Conservation (phyloP, 2,113 vertebrate genomes). For the Phalacrocorax aristotelis region DNA sequence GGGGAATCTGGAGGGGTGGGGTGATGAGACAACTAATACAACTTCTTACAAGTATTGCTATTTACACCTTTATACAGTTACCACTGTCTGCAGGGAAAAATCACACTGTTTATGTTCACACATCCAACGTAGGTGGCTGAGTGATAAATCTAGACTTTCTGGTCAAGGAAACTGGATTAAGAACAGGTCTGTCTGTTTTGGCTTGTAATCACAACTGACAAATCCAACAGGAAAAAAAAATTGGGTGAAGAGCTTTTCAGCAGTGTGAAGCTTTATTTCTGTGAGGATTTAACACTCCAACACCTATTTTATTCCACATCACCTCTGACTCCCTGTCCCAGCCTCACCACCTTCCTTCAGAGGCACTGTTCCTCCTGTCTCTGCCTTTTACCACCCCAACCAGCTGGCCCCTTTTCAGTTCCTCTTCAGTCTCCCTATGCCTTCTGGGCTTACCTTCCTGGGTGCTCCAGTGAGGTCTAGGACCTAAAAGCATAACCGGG, state of each 20-base stretch:
- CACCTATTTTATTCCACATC: neutral
- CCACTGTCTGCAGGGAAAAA: neutral
- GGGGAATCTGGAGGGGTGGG: neutral
- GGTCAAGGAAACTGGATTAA: neutral
- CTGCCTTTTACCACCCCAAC: neutral
- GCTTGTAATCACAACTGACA: neutral
- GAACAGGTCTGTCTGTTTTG: neutral
- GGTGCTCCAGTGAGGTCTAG: neutral
- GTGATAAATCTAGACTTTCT: conserved; percentile 7
- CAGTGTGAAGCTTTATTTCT: neutral
- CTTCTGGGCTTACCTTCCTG: neutral
- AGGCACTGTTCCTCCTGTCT: neutral
- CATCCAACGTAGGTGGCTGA: neutral
- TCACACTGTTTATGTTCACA: conserved; percentile 10
- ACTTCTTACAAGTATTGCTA: neutral
- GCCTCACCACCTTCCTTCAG: neutral
- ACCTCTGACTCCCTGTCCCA: neutral
- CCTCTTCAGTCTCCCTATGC: neutral
- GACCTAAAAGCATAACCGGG: neutral
- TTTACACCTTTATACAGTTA: conserved; percentile 13
- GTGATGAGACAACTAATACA: neutral
- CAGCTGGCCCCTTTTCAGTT: neutral
- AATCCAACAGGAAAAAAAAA: neutral
- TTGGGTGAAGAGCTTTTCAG: neutral
- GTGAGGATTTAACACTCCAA: neutral